Evolutionary conservation across 1,140 invertebrate genomes (phyloP).

Genomic region (Drosophila sucinea): DNA sequence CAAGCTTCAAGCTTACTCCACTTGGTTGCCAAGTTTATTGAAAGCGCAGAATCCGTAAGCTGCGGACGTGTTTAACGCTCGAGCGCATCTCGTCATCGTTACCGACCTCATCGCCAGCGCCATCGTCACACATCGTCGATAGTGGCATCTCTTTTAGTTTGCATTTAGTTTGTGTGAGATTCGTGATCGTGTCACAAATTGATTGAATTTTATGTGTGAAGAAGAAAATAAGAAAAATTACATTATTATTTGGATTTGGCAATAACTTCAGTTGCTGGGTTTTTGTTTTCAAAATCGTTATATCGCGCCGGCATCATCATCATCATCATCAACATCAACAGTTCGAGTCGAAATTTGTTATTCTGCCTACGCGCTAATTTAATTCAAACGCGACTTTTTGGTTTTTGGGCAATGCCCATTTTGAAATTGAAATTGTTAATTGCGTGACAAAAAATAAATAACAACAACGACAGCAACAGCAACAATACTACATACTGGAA

Average conservation of each 20-base stretch:
- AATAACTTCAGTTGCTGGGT: conserved; percentile 46
- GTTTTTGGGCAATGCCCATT: conserved; percentile 73
- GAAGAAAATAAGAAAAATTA: conserved; percentile 65
- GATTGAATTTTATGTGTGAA: conserved; percentile 59
- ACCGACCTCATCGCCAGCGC: background rate
- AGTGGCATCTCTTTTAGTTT: conserved; percentile 11
- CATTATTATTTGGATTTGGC: conserved; percentile 73
- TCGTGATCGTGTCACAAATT: conserved; percentile 78
- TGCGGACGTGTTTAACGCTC: conserved; percentile 75
- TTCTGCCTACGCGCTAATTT: conserved; percentile 70
- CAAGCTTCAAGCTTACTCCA: conserved; percentile 50
- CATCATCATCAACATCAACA: conserved; percentile 13
- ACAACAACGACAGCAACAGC: conserved; percentile 18
- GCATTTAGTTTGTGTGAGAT: conserved; percentile 23
- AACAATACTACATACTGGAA: conserved; percentile 22
- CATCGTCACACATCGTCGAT: conserved; percentile 5
- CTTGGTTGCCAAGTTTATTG: conserved; percentile 69
- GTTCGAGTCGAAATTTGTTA: conserved; percentile 42
- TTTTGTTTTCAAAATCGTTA: conserved; percentile 51
- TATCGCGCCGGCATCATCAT: conserved; percentile 22
- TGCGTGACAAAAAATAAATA: conserved; percentile 60
- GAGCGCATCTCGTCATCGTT: conserved; percentile 52
- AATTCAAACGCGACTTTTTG: conserved; percentile 44
- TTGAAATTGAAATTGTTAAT: conserved; percentile 69
- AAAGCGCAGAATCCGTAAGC: conserved; percentile 79